Conservation (phyloP, 2,113 vertebrate species). For the Ptyas mucosa region DNA sequence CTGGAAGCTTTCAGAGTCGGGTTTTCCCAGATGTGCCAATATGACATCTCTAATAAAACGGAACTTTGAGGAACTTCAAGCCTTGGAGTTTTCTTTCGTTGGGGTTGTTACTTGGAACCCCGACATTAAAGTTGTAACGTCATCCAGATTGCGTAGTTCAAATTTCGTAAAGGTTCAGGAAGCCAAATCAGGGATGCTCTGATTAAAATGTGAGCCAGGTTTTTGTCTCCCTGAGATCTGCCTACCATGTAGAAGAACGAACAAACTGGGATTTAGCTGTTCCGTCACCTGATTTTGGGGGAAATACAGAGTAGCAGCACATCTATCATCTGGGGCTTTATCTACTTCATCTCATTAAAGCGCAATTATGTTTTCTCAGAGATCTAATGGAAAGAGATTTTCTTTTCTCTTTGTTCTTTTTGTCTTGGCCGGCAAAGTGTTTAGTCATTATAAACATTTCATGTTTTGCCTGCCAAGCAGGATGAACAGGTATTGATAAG, state of each 20-base stretch:
- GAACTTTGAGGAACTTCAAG: too few species aligned
- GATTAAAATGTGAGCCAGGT: neutral
- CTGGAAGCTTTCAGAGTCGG: too few species aligned
- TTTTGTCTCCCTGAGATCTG: neutral
- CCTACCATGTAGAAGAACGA: neutral
- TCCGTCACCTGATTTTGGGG: neutral
- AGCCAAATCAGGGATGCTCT: neutral
- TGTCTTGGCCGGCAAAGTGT: neutral
- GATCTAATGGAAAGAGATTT: neutral
- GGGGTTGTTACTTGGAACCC: too few species aligned
- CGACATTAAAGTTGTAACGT: neutral
- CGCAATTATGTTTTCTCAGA: neutral
- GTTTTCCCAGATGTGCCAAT: too few species aligned
- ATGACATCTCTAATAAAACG: too few species aligned
- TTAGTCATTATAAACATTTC: neutral
- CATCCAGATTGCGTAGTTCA: neutral
- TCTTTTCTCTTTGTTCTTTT: neutral
- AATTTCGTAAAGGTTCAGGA: neutral
- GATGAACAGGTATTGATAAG: constrained; percentile 41
- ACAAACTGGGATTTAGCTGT: neutral
- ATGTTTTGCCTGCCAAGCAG: constrained; percentile 27
- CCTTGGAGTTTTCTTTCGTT: too few species aligned
- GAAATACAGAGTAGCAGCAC: neutral
- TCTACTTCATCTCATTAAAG: neutral
- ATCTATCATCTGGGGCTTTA: rapidly evolving